A percentile compares a stretch with the other conserved stretches of the same genome.
Evolutionary conservation across 2,888 invertebrate species (phyloP).

Genomic region (Lycaena phlaeas): DNA sequence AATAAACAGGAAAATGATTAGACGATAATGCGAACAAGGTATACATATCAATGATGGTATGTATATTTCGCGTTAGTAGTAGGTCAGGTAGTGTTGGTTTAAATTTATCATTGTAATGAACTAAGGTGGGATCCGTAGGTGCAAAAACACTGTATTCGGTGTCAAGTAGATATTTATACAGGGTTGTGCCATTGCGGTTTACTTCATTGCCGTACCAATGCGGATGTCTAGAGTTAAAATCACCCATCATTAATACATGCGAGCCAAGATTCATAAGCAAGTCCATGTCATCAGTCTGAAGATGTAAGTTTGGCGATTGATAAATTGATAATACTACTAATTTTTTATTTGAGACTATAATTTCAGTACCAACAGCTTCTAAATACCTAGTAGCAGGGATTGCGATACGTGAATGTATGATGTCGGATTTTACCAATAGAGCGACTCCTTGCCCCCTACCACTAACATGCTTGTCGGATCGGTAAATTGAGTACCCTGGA

Average conservation of each 20-base stretch:
- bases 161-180: too few relatives aligned
- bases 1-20: constrained; percentile 19
- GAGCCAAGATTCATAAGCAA: too few relatives aligned
- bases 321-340: constrained; percentile 17
- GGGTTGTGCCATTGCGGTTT: too few relatives aligned
- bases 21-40: constrained; percentile 7
- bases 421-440: not conserved
- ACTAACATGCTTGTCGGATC: constrained; percentile 3
- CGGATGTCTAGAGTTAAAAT: too few relatives aligned
- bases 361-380: constrained; percentile 3
- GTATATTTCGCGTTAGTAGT: not conserved
- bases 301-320: too few relatives aligned
- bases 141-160: too few relatives aligned
- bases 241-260: too few relatives aligned
- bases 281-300: too few relatives aligned
- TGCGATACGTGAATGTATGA: not conserved
- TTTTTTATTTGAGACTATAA: not conserved
- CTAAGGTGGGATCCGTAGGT: constrained; percentile 5
- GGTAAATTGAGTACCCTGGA: too few relatives aligned
- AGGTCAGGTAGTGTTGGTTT: constrained; percentile 8
- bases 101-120: constrained; percentile 4
- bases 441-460: constrained; percentile 6
- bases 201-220: too few relatives aligned
- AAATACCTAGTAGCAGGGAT: not conserved
- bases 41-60: not conserved